Evolutionary conservation across 2,888 invertebrate genomes (phyloP).

Genomic region (Apamea sordens): DNA sequence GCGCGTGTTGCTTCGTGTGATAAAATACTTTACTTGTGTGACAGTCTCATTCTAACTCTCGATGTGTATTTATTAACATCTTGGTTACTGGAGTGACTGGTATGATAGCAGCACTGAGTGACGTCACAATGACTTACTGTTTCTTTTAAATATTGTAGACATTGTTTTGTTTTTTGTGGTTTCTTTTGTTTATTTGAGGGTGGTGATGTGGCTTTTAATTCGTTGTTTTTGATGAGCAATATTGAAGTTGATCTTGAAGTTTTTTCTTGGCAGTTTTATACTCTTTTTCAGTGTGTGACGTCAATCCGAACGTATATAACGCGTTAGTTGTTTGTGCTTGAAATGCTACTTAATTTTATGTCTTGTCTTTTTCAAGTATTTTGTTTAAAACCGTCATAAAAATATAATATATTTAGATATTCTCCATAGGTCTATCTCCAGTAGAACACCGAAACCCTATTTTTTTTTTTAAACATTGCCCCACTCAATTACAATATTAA

Average conservation of each 20-base stretch:
- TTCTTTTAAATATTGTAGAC: slow-evolving; percentile 15
- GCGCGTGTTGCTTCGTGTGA: too few species aligned
- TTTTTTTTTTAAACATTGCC: too few species aligned
- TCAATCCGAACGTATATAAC: background rate
- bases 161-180: slow-evolving; percentile 7
- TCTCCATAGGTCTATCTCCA: background rate
- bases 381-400: background rate
- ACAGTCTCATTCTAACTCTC: background rate
- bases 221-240: background rate
- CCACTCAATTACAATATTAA: background rate
- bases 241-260: slow-evolving; percentile 14
- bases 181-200: slow-evolving; percentile 11
- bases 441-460: background rate
- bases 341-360: background rate
- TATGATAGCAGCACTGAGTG: slow-evolving; percentile 13
- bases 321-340: background rate
- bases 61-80: background rate
- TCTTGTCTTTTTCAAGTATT: background rate
- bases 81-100: slow-evolving; percentile 2
- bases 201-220: slow-evolving; percentile 27
- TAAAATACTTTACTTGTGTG: background rate
- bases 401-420: too few species aligned
- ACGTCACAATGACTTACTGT: slow-evolving; percentile 42
- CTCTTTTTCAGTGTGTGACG: background rate
- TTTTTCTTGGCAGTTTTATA: background rate